Conservation (phyloP, 2,888 invertebrate genomes). For the Leucophora obtusa region DNA sequence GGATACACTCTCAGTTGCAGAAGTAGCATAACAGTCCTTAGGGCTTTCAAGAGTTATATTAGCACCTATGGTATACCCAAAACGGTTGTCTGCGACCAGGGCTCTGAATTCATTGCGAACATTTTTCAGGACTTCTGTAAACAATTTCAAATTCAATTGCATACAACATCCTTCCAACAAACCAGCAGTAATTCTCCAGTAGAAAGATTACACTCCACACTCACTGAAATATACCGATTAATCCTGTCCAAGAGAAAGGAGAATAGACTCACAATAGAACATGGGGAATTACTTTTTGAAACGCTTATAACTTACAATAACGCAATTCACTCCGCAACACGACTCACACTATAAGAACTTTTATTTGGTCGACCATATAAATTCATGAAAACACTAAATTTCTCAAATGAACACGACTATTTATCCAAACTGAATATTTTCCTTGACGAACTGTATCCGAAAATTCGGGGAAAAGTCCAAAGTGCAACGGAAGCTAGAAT, state of each 20-base stretch:
- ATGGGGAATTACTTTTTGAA: too few species aligned
- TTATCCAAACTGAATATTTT: background rate
- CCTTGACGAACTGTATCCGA: background rate
- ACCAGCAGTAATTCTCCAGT: conserved; percentile 19
- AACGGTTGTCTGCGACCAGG: conserved; percentile 16
- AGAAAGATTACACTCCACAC: conserved; percentile 20
- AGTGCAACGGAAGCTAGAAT: too few species aligned
- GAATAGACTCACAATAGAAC: too few species aligned
- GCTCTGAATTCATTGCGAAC: conserved; percentile 24
- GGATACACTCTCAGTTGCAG: too few species aligned
- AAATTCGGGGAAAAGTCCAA: background rate
- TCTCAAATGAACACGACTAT: background rate
- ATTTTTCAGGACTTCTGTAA: conserved; percentile 16
- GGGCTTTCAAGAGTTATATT: conserved; percentile 6
- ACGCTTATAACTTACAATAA: too few species aligned
- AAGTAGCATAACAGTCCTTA: background rate
- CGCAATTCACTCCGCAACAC: too few species aligned
- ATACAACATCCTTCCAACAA: conserved; percentile 18
- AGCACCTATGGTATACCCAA: conserved; percentile 6
- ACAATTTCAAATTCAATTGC: conserved; percentile 14
- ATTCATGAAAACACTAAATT: too few species aligned
- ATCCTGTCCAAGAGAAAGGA: too few species aligned
- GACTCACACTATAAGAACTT: too few species aligned
- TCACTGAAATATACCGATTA: too few species aligned
- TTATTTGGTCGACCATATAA: too few species aligned